These are phyloP conservation scores for Tiphia femorata DNA, from an alignment of 2,888 invertebrate species.

Conservation along the genomic window DNA sequence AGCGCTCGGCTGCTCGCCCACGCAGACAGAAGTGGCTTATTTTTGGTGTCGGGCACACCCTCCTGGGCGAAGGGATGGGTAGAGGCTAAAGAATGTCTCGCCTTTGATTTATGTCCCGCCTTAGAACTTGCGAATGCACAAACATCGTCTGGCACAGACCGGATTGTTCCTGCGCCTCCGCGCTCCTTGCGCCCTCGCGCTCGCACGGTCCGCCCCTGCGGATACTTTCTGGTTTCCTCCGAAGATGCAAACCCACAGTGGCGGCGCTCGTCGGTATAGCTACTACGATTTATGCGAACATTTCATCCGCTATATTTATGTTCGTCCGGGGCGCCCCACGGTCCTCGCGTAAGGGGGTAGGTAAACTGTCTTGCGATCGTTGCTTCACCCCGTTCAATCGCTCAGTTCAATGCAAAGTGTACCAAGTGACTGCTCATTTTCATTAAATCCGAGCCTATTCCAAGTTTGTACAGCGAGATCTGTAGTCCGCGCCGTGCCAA, in stretches of 20 bases:
- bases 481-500: no score
- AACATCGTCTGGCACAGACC: conserved; percentile 35
- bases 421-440: no score
- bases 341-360: no score
- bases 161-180: conserved; percentile 36
- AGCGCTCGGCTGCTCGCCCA: conserved; percentile 25
- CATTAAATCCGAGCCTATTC: no score
- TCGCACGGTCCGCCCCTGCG: conserved; percentile 2
- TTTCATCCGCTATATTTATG: conserved; percentile 30
- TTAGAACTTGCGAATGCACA: conserved; percentile 42
- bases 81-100: conserved; percentile 49
- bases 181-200: not conserved
- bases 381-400: no score
- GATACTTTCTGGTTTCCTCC: conserved; percentile 14
- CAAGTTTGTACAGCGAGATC: no score
- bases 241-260: conserved; percentile 34
- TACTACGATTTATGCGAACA: conserved; percentile 37
- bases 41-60: conserved; percentile 45
- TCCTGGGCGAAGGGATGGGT: conserved; percentile 1
- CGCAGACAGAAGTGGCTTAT: conserved; percentile 49
- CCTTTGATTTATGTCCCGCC: conserved; percentile 50
- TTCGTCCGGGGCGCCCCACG: no score
- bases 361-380: no score
- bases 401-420: no score
- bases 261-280: conserved; percentile 12